Conservation (phyloP, 2,797 vertebrate species). For the Adrianichthys oophorus region DNA sequence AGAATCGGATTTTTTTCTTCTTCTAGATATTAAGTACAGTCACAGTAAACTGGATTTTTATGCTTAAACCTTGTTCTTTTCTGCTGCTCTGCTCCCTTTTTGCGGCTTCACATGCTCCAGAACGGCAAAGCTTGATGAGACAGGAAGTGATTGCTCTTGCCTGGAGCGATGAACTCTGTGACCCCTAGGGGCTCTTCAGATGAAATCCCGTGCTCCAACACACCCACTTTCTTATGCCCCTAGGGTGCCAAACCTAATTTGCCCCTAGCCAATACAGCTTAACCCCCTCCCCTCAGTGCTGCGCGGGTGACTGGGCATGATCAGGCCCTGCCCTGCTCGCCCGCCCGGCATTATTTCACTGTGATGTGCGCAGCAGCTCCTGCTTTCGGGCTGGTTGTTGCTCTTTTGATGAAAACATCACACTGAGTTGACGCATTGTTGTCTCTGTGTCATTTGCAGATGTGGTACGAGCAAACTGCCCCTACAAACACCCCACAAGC, state of each 20-base stretch:
- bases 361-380: conserved; percentile 32
- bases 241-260: conserved; percentile 72
- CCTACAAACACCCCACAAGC: not conserved
- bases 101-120: conserved; percentile 13
- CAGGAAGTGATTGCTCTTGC: conserved; percentile 71
- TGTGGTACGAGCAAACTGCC: conserved; percentile 62
- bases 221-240: conserved; percentile 56
- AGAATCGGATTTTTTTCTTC: conserved; percentile 1
- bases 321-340: conserved; percentile 28
- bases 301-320: conserved; percentile 62
- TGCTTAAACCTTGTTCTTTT: conserved; percentile 14
- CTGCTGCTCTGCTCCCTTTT: conserved; percentile 14
- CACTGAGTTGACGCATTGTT: conserved; percentile 11
- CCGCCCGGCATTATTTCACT: conserved; percentile 35
- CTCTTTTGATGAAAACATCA: conserved; percentile 30
- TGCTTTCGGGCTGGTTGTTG: conserved; percentile 11
- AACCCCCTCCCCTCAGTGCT: conserved; percentile 67
- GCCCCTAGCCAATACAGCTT: conserved; percentile 76
- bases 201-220: conserved; percentile 51
- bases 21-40: not conserved
- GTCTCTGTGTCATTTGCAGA: conserved; percentile 64
- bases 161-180: conserved; percentile 65
- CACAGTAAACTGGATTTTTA: not conserved
- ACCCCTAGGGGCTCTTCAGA: conserved; percentile 62
- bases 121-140: conserved; percentile 57